Evolutionary conservation across 2,113 vertebrate species (phyloP).

Genomic region (Myodes glareolus): DNA sequence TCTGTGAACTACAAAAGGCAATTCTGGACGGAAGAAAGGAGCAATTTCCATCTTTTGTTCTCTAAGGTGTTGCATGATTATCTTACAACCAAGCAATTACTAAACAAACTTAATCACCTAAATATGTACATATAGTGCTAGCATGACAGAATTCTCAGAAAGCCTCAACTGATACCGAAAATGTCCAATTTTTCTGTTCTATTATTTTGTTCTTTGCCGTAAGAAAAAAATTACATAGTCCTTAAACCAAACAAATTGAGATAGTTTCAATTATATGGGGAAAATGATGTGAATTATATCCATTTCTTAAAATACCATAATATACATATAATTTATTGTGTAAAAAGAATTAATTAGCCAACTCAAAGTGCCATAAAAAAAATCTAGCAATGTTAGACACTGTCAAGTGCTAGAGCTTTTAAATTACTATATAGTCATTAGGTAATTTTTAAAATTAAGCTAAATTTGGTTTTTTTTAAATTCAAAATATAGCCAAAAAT

Average conservation of each 20-base stretch:
- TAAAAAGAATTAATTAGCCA: slow-evolving; percentile 78
- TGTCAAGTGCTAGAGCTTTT: slow-evolving; percentile 56
- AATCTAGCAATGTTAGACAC: slow-evolving; percentile 63
- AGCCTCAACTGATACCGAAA: slow-evolving; percentile 48
- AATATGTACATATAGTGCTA: slow-evolving; percentile 43
- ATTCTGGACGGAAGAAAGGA: slow-evolving; percentile 39
- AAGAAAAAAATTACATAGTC: slow-evolving; percentile 69
- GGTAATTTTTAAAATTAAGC: slow-evolving; percentile 58
- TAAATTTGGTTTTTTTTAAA: slow-evolving; percentile 39
- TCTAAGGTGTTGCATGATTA: slow-evolving; percentile 48
- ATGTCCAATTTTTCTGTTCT: slow-evolving; percentile 72
- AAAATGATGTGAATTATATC: slow-evolving; percentile 64
- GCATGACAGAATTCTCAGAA: slow-evolving; percentile 63
- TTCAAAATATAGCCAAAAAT: slow-evolving; percentile 48
- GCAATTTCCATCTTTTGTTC: slow-evolving; percentile 64
- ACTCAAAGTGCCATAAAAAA: slow-evolving; percentile 59
- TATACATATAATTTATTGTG: slow-evolving; percentile 77
- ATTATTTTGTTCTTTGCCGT: slow-evolving; percentile 57
- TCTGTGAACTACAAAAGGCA: slow-evolving; percentile 61
- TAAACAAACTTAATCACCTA: slow-evolving; percentile 78
- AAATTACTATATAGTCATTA: slow-evolving; percentile 21
- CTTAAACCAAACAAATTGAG: slow-evolving; percentile 67
- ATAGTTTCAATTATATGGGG: slow-evolving; percentile 71
- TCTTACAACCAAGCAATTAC: slow-evolving; percentile 64
- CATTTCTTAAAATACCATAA: slow-evolving; percentile 74